Conservation (phyloP, 2,888 invertebrate species). For the Andrena bicolor region DNA sequence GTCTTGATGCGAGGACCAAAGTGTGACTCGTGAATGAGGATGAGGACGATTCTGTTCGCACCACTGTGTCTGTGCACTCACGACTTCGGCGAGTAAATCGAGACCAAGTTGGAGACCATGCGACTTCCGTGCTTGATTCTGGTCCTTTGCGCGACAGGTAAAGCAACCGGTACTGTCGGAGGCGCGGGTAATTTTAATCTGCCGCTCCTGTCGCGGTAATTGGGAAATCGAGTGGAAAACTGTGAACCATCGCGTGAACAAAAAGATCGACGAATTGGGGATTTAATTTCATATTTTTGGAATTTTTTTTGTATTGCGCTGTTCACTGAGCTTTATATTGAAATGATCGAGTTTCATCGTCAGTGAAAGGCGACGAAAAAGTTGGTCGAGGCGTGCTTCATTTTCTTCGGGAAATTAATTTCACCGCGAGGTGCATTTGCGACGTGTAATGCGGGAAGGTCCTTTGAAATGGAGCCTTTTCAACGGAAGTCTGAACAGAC, state of each 20-base stretch:
- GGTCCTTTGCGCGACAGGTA: conserved; percentile 79
- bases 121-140: conserved; percentile 73
- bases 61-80: conserved; percentile 49
- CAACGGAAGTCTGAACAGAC: neutral
- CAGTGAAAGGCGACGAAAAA: neutral
- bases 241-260: neutral
- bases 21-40: conserved; percentile 56
- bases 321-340: neutral
- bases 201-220: neutral
- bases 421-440: neutral
- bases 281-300: too few relatives aligned
- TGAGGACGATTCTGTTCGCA: conserved; percentile 65
- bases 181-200: conserved; percentile 14
- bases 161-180: conserved; percentile 25
- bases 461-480: conserved; percentile 13
- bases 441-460: neutral
- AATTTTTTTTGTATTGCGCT: neutral
- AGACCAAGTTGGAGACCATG: conserved; percentile 65
- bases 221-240: neutral
- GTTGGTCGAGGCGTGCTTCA: neutral
- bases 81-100: conserved; percentile 67
- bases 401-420: neutral
- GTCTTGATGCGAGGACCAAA: conserved; percentile 35
- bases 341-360: neutral
- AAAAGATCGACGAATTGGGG: neutral